Base-by-base conservation (phyloP, 1,140 invertebrate genomes). In the Acyrthosiphon pisum region DNA sequence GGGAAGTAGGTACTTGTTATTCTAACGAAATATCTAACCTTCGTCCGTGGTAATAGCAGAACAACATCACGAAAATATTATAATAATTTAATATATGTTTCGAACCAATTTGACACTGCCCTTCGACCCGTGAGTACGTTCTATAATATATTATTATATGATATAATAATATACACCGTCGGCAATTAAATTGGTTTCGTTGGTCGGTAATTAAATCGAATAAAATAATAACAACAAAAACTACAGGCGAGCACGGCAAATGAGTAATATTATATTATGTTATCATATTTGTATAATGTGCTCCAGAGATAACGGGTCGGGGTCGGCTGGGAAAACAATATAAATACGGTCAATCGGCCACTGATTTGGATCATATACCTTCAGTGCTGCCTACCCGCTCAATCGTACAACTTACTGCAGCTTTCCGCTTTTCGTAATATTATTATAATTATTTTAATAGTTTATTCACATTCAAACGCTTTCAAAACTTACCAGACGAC, bases 81-180 rank as follows among this genome's bases (percentile, higher is more conserved):
- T 76, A 35, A 76, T 76, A 35, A 60, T 60, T 30, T 56, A 56
- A 60, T 30, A 60, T 60, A n/a, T 4, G 11, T 30, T 68, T 68
- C n/a, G 60, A 76, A n/a, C 60, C 60, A n/a, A n/a, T n/a, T 76
- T 76, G 60, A 76, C n/a, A 76, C 60, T 76, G 60, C 60, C 60
- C 60, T 76, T 18, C 60, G 60, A 76, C 60, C 60, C n/a, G 14
- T 2, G 60, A n/a, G 11, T 68, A n/a, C 60, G 9, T 68, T n/a
- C 60, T 6, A 68, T 50, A 1, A 0, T 48, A 11, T 48, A 11
- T 50, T 50, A 50, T 50, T 2, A 22, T 53, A 53, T 53, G 20
- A 53, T 53, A 53, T 53, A 53, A 22, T 53, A 48, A 53, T 53
- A 22, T 53, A 22, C 50, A 22, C 50, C 50, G 50, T 6, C 20